Percentiles rank a stretch among this genome's conserved stretches.
phyloP scores from a whole-genome alignment of 64 coral and sea anemone species.

The Montipora efflorescens region DNA sequence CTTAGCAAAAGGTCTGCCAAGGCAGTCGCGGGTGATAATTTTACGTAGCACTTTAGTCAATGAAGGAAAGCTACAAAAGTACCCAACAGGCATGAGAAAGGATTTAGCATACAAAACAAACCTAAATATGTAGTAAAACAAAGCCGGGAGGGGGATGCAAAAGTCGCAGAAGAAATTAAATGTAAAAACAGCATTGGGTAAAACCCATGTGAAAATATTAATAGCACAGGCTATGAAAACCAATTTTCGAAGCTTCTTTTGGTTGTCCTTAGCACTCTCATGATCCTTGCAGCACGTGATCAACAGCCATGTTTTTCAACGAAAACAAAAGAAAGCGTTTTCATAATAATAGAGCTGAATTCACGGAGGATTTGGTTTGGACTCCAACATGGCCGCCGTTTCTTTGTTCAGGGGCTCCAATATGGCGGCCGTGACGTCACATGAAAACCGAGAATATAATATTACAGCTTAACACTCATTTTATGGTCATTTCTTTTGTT shows the following conservation, averaged over 20 bases:
- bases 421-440: too few relatives aligned
- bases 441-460: too few relatives aligned
- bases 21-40: slow-evolving; percentile 66
- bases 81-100: slow-evolving; percentile 26
- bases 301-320: too few relatives aligned
- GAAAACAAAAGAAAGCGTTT: too few relatives aligned
- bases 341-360: too few relatives aligned
- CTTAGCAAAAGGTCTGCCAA: slow-evolving; percentile 5
- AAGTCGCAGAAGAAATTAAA: slow-evolving; percentile 45
- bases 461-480: too few relatives aligned
- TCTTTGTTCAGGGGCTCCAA: too few relatives aligned
- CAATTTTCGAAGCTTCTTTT: slow-evolving; percentile 3
- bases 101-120: slow-evolving; percentile 61
- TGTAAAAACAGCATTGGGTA: slow-evolving; percentile 45
- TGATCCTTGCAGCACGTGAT: background rate
- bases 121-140: slow-evolving; percentile 55
- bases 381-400: too few relatives aligned
- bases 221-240: slow-evolving; percentile 37
- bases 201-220: slow-evolving; percentile 48
- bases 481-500: too few relatives aligned
- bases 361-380: too few relatives aligned
- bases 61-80: slow-evolving; percentile 27
- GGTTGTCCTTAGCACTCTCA: background rate
- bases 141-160: background rate
- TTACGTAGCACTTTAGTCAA: slow-evolving; percentile 41